Evolutionary conservation across 92 coral and sea anemone genomes (phyloP), one percentile per base, ranked within the genome.

Genomic region (Pocillopora grandis): DNA sequence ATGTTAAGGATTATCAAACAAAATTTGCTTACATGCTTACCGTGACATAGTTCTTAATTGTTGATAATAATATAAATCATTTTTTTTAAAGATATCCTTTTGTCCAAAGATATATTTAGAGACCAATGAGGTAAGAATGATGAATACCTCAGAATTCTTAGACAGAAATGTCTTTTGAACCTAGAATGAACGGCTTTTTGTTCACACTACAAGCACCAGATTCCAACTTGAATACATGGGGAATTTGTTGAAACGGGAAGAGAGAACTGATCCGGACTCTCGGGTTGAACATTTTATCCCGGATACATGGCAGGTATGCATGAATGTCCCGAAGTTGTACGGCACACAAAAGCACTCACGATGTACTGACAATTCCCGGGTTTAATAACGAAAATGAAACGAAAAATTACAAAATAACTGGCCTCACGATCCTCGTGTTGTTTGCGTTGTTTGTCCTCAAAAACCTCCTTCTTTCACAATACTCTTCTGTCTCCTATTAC

Each of bases 201-300:
- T 93, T 19, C 81, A 82, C 27, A 75, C 66, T 2, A 77, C 96
- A 33, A 93, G 96, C 49, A 87, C 87, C 18, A 84, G 96, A 21
- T 93, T 93, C 71, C 96, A 93, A 66, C 58, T 93, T 60, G 90
- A 90, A 42, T 72, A 75, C 76, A 91, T 93, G 89, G 92, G 96
- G 2, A 92, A 93, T 60, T 81, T 90, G 71, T 59, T 93, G 82
- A 90, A 71, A 62, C 74, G 96, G 21, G 96, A 93, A 6, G 81
- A 86, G 14, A 85, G 93, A 9, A 83, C 76, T 14, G 96, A 93
- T 72, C 84, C 83, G 0, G 96, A 93, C 67, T 71, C 83, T 0
- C 79, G 96, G 72, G 94, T 93, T 0, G 90, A 90, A 17, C 67
- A 80, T 74, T 93, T 93, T 71, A 90, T 93, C 33, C 96, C 96